Evolutionary conservation across 2,888 invertebrate species (phyloP).

Genomic region (Mythimna loreyi): DNA sequence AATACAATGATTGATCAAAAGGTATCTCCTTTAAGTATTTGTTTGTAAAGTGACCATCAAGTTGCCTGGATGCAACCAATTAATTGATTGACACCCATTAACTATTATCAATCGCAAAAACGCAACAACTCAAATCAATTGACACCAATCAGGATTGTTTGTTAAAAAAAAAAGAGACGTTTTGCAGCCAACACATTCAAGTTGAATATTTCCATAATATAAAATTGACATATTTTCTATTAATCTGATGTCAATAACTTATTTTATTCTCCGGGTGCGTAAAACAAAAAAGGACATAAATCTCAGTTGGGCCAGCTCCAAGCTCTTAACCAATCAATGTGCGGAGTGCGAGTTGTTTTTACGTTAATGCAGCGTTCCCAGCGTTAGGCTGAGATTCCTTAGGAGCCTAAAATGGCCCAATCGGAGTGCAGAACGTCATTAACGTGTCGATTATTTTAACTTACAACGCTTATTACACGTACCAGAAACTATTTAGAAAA

Average conservation of each 20-base stretch:
- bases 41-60: neutral
- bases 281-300: slow-evolving; percentile 12
- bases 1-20: neutral
- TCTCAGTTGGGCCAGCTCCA: no score
- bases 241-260: neutral
- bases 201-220: neutral
- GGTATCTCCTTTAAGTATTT: neutral
- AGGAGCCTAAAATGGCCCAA: no score
- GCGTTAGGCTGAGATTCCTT: no score
- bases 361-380: no score
- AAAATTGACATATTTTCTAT: neutral
- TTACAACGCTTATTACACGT: no score
- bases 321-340: no score
- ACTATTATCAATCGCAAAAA: slow-evolving; percentile 19
- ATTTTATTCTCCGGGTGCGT: no score
- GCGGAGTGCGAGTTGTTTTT: no score
- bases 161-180: neutral
- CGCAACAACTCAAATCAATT: slow-evolving; percentile 37
- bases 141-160: slow-evolving; percentile 43
- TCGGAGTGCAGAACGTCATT: no score
- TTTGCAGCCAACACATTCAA: neutral
- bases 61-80: slow-evolving; percentile 22
- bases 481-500: no score
- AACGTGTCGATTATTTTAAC: no score
- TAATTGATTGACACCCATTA: slow-evolving; percentile 20